Base-by-base conservation (phyloP, 2,113 vertebrate genomes). In the Nematolebias whitei region DNA sequence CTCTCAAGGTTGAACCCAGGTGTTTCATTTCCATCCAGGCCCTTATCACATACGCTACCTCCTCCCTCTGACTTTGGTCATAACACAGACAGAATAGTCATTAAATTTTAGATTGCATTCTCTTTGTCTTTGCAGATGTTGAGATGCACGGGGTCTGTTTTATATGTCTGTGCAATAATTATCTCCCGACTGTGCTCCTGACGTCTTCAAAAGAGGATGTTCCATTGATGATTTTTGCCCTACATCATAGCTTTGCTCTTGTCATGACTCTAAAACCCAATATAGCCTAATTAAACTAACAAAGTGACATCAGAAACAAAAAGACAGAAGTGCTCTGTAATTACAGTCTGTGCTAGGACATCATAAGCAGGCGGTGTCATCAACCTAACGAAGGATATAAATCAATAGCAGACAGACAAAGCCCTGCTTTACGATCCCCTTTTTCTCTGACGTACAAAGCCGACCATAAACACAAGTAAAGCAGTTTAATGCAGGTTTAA, bases 231-330 rank as follows among this genome's bases (percentile, higher is more conserved):
- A 87, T 89, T 84, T 88, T 80, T 85, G 86, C 83, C 88, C 88
- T 86, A 87, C 89, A 89, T 84, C 82, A 85, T 82, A 82, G 78
- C 83, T 88, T 82, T 83, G 85, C 90, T 89, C 89, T 85, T 88
- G 85, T 79, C 43, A 64, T 56, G 72, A 89, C 87, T 88, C 85
- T 85, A 80, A 86, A 87, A 88, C 87, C 89, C 87, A 87, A 88
- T 90, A 90, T 88, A 87, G 86, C 67, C 65, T 90, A 90, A 93
- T 92, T 93, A 91, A 92, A 91, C 90, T 86, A 91, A 91, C 89
- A 92, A 90, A 91, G 89, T 90, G 87, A 85, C 85, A 86, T 91
- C 89, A 90, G n/a, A n/a, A n/a, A n/a, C n/a, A 91, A 91, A 92
- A 90, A 91, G 87, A 76, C 78, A 84, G 82, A 90, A 90, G 82